Evolutionary conservation across 2,113 vertebrate genomes (phyloP).

Genomic region (Ancistrus triradiatus): DNA sequence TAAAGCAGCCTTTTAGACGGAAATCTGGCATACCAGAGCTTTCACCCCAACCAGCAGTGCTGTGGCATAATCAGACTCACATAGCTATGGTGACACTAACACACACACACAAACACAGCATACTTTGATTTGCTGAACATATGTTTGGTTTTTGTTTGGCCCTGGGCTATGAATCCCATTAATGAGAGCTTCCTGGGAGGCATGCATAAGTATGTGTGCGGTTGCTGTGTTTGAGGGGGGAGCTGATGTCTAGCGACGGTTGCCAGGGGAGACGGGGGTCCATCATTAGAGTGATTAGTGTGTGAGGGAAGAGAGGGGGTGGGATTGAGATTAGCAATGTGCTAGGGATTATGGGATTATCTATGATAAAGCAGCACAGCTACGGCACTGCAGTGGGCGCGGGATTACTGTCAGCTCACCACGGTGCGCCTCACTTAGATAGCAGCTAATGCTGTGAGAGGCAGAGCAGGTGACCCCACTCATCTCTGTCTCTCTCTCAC

Average conservation of each 20-base stretch:
- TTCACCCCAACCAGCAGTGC: conserved; percentile 62
- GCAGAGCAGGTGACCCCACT: conserved; percentile 67
- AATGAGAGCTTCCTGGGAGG: conserved; percentile 62
- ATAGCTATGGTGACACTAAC: conserved; percentile 64
- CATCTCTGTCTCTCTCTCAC: conserved; percentile 24
- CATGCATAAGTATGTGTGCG: conserved; percentile 39
- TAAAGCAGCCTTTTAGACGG: neutral
- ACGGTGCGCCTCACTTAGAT: conserved; percentile 74
- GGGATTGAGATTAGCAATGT: conserved; percentile 64
- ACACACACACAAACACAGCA: no score
- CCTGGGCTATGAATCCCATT: conserved; percentile 74
- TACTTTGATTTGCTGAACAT: conserved; percentile 75
- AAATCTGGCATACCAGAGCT: conserved; percentile 48
- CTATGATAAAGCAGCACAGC: conserved; percentile 70
- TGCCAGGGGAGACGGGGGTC: conserved; percentile 58
- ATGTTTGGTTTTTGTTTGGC: conserved; percentile 75
- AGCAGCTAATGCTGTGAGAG: conserved; percentile 71
- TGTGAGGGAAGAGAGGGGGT: conserved; percentile 72
- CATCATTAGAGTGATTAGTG: conserved; percentile 73
- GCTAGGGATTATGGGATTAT: conserved; percentile 68
- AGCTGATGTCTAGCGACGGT: conserved; percentile 51
- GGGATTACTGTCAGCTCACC: conserved; percentile 65
- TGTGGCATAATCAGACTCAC: conserved; percentile 60
- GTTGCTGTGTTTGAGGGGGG: conserved; percentile 29
- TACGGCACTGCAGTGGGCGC: conserved; percentile 61